These are phyloP conservation scores for Helicoverpa zea DNA, from an alignment of 1,140 invertebrate species.

Conservation along the genomic window DNA sequence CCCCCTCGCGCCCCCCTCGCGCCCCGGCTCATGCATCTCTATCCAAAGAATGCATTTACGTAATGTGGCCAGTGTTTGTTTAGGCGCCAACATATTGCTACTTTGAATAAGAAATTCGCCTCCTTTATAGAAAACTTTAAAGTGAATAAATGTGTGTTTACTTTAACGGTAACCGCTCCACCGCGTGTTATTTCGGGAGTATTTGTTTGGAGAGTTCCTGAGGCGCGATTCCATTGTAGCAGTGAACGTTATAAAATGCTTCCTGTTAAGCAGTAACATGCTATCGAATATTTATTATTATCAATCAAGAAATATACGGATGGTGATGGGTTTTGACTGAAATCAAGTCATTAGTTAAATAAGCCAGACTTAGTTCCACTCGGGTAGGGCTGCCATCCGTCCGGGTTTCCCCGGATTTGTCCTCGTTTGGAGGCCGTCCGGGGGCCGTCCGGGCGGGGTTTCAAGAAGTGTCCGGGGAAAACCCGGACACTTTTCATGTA, in stretches of 20 bases:
- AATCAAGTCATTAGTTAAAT: no score
- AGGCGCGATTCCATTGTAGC: neutral
- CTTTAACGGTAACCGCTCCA: conserved; percentile 46
- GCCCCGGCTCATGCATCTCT: conserved; percentile 65
- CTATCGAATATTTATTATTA: neutral
- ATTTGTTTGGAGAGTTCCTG: conserved; percentile 29
- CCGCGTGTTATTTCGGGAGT: conserved; percentile 10
- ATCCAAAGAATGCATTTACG: conserved; percentile 70
- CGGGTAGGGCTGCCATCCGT: no score
- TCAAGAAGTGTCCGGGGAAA: no score
- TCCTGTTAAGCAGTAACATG: neutral
- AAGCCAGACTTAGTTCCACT: no score
- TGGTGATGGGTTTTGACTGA: no score
- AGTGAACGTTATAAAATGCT: neutral
- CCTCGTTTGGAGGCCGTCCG: no score
- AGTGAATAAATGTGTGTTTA: conserved; percentile 67
- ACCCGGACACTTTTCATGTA: no score
- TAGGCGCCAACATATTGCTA: conserved; percentile 75
- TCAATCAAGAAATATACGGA: neutral
- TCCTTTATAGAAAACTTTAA: conserved; percentile 61
- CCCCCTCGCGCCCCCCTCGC: conserved; percentile 10
- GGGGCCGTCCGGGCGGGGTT: no score
- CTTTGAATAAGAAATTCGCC: conserved; percentile 77
- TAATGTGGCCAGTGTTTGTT: conserved; percentile 73
- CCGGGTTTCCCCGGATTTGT: no score